Conservation (phyloP, 2,797 vertebrate genomes). For the Emys orbicularis region DNA sequence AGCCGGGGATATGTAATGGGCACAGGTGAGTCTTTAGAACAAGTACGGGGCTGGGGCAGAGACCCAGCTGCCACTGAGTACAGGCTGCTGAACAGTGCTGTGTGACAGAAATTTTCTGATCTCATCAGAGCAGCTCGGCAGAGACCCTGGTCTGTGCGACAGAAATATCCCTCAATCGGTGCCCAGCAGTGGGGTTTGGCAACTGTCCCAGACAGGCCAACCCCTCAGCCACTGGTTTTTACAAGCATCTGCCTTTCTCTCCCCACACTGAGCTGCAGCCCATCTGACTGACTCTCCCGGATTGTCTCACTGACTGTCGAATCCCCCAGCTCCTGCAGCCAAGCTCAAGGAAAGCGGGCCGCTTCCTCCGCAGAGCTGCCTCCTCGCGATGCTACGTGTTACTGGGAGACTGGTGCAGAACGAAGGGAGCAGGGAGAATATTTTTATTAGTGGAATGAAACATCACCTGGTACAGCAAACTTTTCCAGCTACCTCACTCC, state of each 20-base stretch:
- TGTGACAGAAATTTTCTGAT: not conserved
- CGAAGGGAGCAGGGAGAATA: not conserved
- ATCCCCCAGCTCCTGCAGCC: not conserved
- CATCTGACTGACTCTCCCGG: not conserved
- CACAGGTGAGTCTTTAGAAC: not conserved
- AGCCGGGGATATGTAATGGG: not conserved
- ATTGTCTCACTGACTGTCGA: not conserved
- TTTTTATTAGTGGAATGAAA: not conserved
- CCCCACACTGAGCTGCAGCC: not conserved
- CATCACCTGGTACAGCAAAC: not conserved
- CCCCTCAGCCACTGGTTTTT: not conserved
- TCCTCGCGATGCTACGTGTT: no score
- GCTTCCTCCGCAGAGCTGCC: no score
- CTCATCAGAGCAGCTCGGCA: not conserved
- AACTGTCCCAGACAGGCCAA: not conserved
- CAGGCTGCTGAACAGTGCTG: not conserved
- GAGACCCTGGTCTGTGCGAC: not conserved
- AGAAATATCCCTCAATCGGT: not conserved
- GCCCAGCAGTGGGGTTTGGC: not conserved
- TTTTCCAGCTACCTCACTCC: not conserved
- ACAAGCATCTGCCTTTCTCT: constrained; percentile 17
- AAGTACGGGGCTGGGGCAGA: not conserved
- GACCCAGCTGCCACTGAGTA: constrained; percentile 16
- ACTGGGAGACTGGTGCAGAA: not conserved
- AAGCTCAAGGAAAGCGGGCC: no score